These are phyloP conservation scores for Drosophila watanabei DNA, from an alignment of 1,140 invertebrate species.

Conservation along the genomic window DNA sequence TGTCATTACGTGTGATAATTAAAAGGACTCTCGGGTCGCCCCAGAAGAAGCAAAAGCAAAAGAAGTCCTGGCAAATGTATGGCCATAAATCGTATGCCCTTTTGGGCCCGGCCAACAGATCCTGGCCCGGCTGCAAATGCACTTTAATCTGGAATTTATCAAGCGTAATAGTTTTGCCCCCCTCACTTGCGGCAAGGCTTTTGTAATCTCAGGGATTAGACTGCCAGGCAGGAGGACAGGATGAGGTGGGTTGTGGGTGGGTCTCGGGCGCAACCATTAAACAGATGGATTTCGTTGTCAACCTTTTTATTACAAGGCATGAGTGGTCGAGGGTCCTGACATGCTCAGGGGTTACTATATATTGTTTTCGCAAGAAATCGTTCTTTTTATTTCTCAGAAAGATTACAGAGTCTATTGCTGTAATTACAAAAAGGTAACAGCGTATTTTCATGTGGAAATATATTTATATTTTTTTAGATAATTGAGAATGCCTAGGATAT, in stretches of 20 bases:
- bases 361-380: neutral
- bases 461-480: neutral
- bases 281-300: slow-evolving; percentile 83
- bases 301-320: slow-evolving; percentile 52
- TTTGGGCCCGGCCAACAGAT: slow-evolving; percentile 37
- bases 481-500: neutral
- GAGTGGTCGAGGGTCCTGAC: neutral
- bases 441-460: neutral
- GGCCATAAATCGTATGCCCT: slow-evolving; percentile 79
- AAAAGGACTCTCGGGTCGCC: slow-evolving; percentile 63
- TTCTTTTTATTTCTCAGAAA: neutral
- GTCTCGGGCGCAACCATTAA: slow-evolving; percentile 60
- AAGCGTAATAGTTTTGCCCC: slow-evolving; percentile 76
- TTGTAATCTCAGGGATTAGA: slow-evolving; percentile 79
- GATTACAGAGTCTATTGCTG: neutral
- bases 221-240: slow-evolving; percentile 22
- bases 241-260: slow-evolving; percentile 7
- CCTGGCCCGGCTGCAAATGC: slow-evolving; percentile 76
- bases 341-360: slow-evolving; percentile 4
- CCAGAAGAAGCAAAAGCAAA: slow-evolving; percentile 18
- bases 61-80: slow-evolving; percentile 75
- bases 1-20: slow-evolving; percentile 85
- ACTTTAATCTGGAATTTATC: slow-evolving; percentile 85
- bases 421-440: neutral
- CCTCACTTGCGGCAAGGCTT: slow-evolving; percentile 39